Evolutionary conservation across 2,888 invertebrate genomes (phyloP).

Genomic region (Tanypteryx hageni): DNA sequence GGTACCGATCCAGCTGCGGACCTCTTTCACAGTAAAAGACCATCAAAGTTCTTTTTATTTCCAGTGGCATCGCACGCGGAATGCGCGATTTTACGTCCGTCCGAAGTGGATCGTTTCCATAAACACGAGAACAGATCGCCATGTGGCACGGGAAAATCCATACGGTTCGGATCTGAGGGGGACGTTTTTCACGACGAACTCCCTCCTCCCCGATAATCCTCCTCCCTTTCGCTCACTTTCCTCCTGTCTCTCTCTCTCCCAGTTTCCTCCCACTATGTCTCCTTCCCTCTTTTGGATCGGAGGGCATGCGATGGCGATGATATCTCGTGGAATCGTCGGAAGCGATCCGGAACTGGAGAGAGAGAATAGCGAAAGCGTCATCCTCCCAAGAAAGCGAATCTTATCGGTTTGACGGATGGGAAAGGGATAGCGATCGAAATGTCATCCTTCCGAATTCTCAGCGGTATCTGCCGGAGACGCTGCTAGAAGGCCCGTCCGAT

Average conservation of each 20-base stretch:
- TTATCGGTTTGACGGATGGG: too few relatives aligned
- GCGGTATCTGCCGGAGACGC: too few relatives aligned
- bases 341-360: too few relatives aligned
- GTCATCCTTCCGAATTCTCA: too few relatives aligned
- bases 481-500: too few relatives aligned
- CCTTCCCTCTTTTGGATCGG: neutral
- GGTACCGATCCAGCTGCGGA: neutral
- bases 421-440: too few relatives aligned
- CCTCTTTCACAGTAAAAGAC: neutral
- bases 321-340: too few relatives aligned
- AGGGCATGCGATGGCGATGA: neutral
- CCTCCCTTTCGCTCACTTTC: neutral
- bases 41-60: neutral
- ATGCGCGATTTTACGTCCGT: neutral
- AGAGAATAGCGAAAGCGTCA: too few relatives aligned
- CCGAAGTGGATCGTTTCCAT: neutral
- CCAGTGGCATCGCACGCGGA: neutral
- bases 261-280: neutral
- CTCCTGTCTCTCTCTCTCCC: neutral
- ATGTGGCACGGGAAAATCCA: slow-evolving; percentile 4
- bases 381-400: too few relatives aligned
- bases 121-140: neutral
- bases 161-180: neutral
- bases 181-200: neutral
- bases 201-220: neutral